Evolutionary conservation across 2,113 vertebrate species (phyloP).

Genomic region (Larimichthys crocea): DNA sequence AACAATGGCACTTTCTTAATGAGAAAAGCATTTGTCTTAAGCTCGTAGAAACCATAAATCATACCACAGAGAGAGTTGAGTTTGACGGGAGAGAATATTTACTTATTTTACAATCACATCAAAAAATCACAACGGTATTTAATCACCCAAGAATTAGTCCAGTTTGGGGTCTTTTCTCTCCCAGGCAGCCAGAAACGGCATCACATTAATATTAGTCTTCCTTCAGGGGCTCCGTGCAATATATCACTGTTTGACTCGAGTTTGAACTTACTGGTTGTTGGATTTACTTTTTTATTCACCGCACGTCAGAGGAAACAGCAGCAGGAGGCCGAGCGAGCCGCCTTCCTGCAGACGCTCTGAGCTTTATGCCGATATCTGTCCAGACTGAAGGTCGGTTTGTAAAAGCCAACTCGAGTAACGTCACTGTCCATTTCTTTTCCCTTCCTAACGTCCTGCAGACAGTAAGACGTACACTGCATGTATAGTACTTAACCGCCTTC

Average conservation of each 20-base stretch:
- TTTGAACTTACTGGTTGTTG: background rate
- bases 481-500: background rate
- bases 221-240: constrained; percentile 27
- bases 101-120: constrained; percentile 18
- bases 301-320: constrained; percentile 19
- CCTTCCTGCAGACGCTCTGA: background rate
- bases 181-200: constrained; percentile 40
- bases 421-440: background rate
- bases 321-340: background rate
- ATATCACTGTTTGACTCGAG: constrained; percentile 47
- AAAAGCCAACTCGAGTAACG: background rate
- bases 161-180: constrained; percentile 7
- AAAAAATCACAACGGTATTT: constrained; percentile 24
- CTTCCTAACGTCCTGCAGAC: background rate
- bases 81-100: background rate
- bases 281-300: constrained; percentile 30
- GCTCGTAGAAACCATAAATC: background rate
- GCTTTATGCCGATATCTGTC: background rate
- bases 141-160: background rate
- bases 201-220: constrained; percentile 24
- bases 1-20: background rate
- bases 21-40: background rate
- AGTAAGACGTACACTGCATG: background rate
- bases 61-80: background rate
- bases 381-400: constrained; percentile 17